Evolutionary conservation across 1,140 invertebrate genomes (phyloP), one percentile per base, ranked within the genome.

Genomic region (Drosophila elegans): DNA sequence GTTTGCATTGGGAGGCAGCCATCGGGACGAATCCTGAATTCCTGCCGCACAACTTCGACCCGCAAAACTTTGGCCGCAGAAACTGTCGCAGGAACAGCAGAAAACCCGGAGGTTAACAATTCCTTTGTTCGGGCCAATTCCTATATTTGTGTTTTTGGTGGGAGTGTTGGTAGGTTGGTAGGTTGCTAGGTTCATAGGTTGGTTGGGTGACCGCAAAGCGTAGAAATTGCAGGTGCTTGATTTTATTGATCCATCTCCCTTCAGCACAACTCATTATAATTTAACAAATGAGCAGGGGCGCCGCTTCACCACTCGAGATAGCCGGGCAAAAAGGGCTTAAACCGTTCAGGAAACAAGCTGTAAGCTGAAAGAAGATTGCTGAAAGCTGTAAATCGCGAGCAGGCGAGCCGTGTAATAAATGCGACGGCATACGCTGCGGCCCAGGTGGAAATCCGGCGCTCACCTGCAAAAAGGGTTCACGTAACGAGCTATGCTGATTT

Each of bases 291-390:
- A 66, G 63, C 61, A 62, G 46, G 71, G 62, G 7, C 16, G 48
- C 45, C 38, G 55, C 1, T 21, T 21, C 62, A 49, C 57, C 68
- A 72, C 79, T 73, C 48, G 49, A 79, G 68, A 79, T 79, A 64
- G 68, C 71, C 45, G 29, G 68, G 74, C 69, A 76, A 86, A 86
- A 86, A 85, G 77, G 63, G 78, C 80, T 86, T 85, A 86, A 85
- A 55, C 53, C 78, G 67, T 62, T 81, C 60, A 68, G 59, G 44
- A 74, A 77, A 86, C 74, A 76, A 86, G 82, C 78, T 79, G 80
- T 69, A 83, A 83, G 69, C 74, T 60, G 60, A 48, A 51, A 25
- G 46, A 25, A 3, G 36, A 36, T 11, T 38, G 36, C 36, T 38
- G 29, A 59, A 66, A 80, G 78, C 62, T 67, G 79, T 64, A 77